phyloP scores from a whole-genome alignment of 2,888 invertebrate species.

The Eupithecia centaureata region DNA sequence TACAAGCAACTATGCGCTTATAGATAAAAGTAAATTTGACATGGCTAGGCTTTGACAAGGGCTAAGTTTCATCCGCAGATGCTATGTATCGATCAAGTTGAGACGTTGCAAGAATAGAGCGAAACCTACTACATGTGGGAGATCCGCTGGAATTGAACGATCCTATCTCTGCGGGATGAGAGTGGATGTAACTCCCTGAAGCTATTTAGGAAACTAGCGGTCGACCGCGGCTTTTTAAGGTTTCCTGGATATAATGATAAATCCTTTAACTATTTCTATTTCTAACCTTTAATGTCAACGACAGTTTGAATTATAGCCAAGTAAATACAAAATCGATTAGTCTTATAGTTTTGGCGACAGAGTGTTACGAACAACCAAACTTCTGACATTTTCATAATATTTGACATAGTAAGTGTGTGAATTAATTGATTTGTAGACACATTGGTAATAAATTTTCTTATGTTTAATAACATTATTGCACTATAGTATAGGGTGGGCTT shows the following conservation, averaged over 20 bases:
- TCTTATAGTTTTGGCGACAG: neutral
- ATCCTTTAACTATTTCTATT: too few relatives aligned
- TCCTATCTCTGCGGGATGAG: slow-evolving; percentile 15
- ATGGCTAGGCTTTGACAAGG: too few relatives aligned
- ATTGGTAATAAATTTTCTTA: too few relatives aligned
- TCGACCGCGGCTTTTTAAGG: neutral
- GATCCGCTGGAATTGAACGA: slow-evolving; percentile 24
- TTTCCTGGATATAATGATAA: neutral
- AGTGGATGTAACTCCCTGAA: neutral
- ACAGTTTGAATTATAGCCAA: neutral
- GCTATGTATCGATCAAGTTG: slow-evolving; percentile 23
- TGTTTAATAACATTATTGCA: too few relatives aligned
- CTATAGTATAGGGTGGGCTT: too few relatives aligned
- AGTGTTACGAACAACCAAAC: neutral
- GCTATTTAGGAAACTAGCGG: neutral
- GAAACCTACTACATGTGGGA: slow-evolving; percentile 7
- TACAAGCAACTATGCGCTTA: neutral
- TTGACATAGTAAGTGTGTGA: too few relatives aligned
- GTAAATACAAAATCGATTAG: neutral
- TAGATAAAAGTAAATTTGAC: too few relatives aligned
- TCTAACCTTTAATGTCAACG: too few relatives aligned
- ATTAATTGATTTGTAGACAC: too few relatives aligned
- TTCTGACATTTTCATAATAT: too few relatives aligned
- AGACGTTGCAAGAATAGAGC: slow-evolving; percentile 19
- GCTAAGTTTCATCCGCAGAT: slow-evolving; percentile 17